These are phyloP conservation scores for Pseudomugil gertrudae DNA, from an alignment of 2,797 vertebrate genomes.

Conservation along the genomic window DNA sequence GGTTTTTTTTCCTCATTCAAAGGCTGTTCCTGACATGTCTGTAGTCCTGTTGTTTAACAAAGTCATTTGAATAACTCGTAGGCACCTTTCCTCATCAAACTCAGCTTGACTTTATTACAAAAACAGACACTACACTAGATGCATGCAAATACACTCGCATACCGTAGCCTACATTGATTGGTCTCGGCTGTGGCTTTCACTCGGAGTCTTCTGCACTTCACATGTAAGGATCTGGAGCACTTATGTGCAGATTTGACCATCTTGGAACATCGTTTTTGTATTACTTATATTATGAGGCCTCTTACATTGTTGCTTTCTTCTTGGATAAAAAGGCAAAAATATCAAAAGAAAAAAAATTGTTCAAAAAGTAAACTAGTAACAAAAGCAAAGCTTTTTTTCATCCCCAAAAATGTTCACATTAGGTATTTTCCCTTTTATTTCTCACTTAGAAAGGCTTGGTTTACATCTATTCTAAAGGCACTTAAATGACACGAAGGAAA, in stretches of 20 bases:
- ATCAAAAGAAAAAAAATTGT: conserved; percentile 63
- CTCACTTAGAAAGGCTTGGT: conserved; percentile 60
- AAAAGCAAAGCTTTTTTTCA: conserved; percentile 44
- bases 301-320: conserved; percentile 53
- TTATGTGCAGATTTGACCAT: conserved; percentile 43
- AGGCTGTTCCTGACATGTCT: conserved; percentile 38
- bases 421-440: conserved; percentile 62
- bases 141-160: conserved; percentile 40
- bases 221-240: conserved; percentile 18
- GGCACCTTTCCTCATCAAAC: conserved; percentile 33
- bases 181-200: conserved; percentile 34
- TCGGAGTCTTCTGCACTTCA: conserved; percentile 35
- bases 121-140: conserved; percentile 9
- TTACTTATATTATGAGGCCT: conserved; percentile 18
- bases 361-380: conserved; percentile 57
- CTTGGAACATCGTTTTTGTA: conserved; percentile 11
- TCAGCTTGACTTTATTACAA: conserved; percentile 15
- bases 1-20: conserved; percentile 1
- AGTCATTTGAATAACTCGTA: conserved; percentile 35
- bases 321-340: conserved; percentile 59
- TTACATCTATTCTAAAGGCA: conserved; percentile 88
- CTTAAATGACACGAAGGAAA: conserved; percentile 84
- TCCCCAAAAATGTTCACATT: conserved; percentile 30
- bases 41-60: conserved; percentile 48
- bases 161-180: conserved; percentile 33